These are phyloP conservation scores for Falco biarmicus DNA, from an alignment of 2,797 vertebrate species.

Conservation along the genomic window DNA sequence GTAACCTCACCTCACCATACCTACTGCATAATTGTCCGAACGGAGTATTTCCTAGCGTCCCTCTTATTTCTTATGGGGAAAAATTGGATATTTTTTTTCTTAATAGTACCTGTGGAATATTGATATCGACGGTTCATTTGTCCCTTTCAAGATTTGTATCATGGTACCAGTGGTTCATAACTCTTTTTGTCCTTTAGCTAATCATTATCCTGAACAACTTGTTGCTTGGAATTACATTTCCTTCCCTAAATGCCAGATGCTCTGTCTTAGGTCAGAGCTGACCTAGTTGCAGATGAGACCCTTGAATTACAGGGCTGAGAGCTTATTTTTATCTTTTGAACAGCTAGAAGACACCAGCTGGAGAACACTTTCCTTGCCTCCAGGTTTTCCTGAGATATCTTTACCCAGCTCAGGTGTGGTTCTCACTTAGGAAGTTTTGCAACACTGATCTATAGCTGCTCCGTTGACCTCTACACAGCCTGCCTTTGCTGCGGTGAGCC, in stretches of 20 bases:
- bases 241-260: not conserved
- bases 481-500: not conserved
- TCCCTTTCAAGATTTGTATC: not conserved
- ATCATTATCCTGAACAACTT: not conserved
- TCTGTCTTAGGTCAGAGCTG: not conserved
- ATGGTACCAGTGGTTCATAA: rapidly evolving
- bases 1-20: not conserved
- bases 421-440: not conserved
- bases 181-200: not conserved
- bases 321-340: not conserved
- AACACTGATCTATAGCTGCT: not conserved
- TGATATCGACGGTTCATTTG: not conserved
- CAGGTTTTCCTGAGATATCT: not conserved
- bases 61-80: not conserved
- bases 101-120: not conserved
- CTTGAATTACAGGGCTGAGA: not conserved
- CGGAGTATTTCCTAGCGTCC: not conserved
- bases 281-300: not conserved
- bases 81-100: rapidly evolving
- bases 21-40: not conserved
- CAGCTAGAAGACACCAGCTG: not conserved
- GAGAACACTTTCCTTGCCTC: not conserved
- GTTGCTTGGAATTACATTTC: not conserved
- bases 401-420: not conserved
- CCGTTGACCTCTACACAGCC: not conserved